A percentile compares a stretch with the other conserved stretches of the same genome.
phyloP scores from a whole-genome alignment of 2,113 vertebrate species.

The Corythoichthys haematopterus region DNA sequence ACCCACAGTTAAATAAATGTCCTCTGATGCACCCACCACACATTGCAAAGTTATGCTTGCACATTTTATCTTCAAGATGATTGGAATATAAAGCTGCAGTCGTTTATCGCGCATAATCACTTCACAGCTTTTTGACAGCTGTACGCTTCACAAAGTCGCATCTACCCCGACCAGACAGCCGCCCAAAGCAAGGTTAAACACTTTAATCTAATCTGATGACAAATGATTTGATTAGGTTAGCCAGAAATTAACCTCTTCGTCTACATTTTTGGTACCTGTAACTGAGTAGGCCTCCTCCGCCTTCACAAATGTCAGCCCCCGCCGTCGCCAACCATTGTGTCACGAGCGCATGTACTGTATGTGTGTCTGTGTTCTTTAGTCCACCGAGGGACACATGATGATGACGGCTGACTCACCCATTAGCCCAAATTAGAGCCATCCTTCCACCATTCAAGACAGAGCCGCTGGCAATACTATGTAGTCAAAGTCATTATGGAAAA shows the following conservation, averaged over 20 bases:
- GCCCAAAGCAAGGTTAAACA: constrained; percentile 47
- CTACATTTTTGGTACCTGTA: constrained; percentile 36
- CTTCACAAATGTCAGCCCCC: constrained; percentile 49
- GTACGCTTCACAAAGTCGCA: constrained; percentile 2
- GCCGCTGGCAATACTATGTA: constrained; percentile 55
- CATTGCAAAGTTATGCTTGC: constrained; percentile 16
- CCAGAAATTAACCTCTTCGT: constrained; percentile 58
- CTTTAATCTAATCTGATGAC: constrained; percentile 62
- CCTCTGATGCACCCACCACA: constrained; percentile 15
- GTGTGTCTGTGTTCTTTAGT: constrained; percentile 30
- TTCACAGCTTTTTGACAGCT: constrained; percentile 35
- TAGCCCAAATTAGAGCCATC: constrained; percentile 69
- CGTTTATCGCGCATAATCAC: constrained; percentile 20
- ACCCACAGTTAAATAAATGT: constrained; percentile 1
- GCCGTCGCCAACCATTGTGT: constrained; percentile 49
- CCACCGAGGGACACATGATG: constrained; percentile 51
- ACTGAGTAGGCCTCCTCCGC: constrained; percentile 24
- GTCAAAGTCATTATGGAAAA: constrained; percentile 63
- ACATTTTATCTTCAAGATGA: constrained; percentile 18
- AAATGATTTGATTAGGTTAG: constrained; percentile 53
- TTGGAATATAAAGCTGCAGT: constrained; percentile 32
- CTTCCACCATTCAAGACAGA: constrained; percentile 56
- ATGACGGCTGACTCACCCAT: constrained; percentile 66
- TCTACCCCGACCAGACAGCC: constrained; percentile 22
- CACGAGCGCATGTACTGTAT: constrained; percentile 2